phyloP scores from a whole-genome alignment of 2,113 vertebrate genomes.

The Triplophysa rosa region DNA sequence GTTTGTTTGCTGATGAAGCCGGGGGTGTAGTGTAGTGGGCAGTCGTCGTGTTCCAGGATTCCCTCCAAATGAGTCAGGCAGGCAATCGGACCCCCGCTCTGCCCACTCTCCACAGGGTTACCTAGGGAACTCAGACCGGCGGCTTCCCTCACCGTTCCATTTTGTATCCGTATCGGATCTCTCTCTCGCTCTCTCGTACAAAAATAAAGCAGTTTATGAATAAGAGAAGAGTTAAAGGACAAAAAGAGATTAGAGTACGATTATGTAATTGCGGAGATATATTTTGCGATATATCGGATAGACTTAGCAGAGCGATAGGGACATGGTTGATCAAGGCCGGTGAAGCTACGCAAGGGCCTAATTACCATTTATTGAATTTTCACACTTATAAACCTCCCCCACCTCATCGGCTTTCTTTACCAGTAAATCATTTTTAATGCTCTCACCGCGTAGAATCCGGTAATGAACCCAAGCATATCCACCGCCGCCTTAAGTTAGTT shows the following conservation, averaged over 20 bases:
- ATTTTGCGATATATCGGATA: background rate
- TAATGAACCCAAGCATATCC: constrained; percentile 25
- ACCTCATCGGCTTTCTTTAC: constrained; percentile 8
- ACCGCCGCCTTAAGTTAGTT: constrained; percentile 43
- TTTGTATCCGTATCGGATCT: background rate
- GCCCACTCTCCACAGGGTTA: constrained; percentile 72
- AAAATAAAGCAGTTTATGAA: constrained; percentile 38
- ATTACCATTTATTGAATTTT: constrained; percentile 48
- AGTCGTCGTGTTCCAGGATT: constrained; percentile 79
- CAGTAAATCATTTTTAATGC: constrained; percentile 35
- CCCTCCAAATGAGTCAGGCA: constrained; percentile 81
- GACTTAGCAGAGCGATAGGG: background rate
- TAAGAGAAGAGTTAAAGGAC: background rate
- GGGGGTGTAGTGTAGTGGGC: constrained; percentile 77
- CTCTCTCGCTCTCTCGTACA: constrained; percentile 48
- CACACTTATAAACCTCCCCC: constrained; percentile 31
- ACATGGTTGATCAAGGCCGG: constrained; percentile 6
- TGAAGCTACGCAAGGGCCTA: constrained; percentile 16
- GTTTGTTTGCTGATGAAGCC: constrained; percentile 70
- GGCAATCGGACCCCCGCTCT: constrained; percentile 74
- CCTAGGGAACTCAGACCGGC: constrained; percentile 78
- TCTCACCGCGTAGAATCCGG: background rate
- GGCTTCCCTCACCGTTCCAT: constrained; percentile 69
- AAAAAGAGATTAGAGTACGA: background rate
- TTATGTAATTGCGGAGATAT: constrained; percentile 10